Evolutionary conservation across 1,140 invertebrate genomes (phyloP), one percentile per base, ranked within the genome.

Genomic region (Achatina immaculata): DNA sequence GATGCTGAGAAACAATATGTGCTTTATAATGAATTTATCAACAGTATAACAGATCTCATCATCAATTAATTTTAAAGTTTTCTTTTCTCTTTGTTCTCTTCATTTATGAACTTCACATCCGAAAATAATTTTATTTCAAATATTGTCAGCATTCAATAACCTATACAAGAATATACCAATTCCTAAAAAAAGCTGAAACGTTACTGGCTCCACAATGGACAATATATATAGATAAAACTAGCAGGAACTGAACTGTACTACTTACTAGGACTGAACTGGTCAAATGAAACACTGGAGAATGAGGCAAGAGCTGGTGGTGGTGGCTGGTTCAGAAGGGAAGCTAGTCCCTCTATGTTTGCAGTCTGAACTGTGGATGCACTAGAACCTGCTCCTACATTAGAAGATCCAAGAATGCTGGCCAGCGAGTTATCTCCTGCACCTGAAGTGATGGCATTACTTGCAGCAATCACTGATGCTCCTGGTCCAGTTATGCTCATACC

Each of bases 331-430:
- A 78, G 40, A 19, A 78, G 24, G 9, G 55, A 65, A 66, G 75
- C 75, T 38, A 78, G 75, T 34, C 38, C 75, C 31, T 78, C 75
- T 14, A 78, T 51, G 43, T 78, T 78, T n/a, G 75, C 75, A 66
- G 28, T 78, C 31, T 78, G 75, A 7, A 78, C 75, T 9, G 42
- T 65, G 36, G 55, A 36, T 38, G 75, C 40, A 42, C 21, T 65
- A 7, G 55, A 65, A 34, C 43, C 36, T 9, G 75, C 36, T 19
- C 45, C 45, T 19, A 34, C 14, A 31, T 31, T 65, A 24, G 11
- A 28, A 34, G 75, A 65, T 3, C 62, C 55, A 16, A 78, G 58
- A 78, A 75, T 75, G n/a, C 48, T 75, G 28, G 73, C 73, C 34
- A 75, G 36, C 2, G 73, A 55, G 58, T 75, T 75, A 58, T 75